Conservation (phyloP, 2,113 vertebrate species). For the Turdus rufiventris region DNA sequence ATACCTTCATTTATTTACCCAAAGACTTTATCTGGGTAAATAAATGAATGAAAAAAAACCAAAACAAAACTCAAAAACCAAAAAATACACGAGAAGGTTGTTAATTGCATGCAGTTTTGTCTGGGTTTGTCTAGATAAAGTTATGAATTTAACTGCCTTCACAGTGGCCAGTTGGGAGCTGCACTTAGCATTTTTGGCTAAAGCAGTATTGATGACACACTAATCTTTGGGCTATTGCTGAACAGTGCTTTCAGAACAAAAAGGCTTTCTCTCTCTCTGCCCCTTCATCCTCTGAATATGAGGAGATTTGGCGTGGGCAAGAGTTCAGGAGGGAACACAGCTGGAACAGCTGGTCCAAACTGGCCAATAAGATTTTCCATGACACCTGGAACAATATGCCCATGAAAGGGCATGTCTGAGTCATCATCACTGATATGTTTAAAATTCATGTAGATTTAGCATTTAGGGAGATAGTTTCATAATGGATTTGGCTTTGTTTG, state of each 20-base stretch:
- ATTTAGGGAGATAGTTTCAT: not conserved
- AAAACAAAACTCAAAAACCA: no score
- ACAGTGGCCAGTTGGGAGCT: not conserved
- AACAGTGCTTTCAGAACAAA: not conserved
- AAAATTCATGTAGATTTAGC: fast-evolving
- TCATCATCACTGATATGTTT: not conserved
- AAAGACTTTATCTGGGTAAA: not conserved
- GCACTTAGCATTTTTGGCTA: not conserved
- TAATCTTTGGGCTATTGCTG: not conserved
- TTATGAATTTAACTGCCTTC: not conserved
- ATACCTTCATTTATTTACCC: not conserved
- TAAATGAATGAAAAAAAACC: not conserved
- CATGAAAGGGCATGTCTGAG: not conserved
- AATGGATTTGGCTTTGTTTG: not conserved
- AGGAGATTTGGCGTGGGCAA: not conserved
- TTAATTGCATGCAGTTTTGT: not conserved
- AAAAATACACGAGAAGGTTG: not conserved
- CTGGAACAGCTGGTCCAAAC: not conserved
- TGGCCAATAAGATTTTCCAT: not conserved
- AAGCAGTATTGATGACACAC: not conserved
- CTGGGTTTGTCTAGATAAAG: not conserved
- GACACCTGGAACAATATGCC: not conserved
- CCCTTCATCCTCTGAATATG: fast-evolving
- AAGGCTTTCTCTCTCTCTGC: not conserved
- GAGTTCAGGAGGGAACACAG: not conserved